A percentile compares a stretch with the other conserved stretches of the same genome.
Evolutionary conservation across 2,113 vertebrate genomes (phyloP).

Genomic region (Pituophis catenifer): DNA sequence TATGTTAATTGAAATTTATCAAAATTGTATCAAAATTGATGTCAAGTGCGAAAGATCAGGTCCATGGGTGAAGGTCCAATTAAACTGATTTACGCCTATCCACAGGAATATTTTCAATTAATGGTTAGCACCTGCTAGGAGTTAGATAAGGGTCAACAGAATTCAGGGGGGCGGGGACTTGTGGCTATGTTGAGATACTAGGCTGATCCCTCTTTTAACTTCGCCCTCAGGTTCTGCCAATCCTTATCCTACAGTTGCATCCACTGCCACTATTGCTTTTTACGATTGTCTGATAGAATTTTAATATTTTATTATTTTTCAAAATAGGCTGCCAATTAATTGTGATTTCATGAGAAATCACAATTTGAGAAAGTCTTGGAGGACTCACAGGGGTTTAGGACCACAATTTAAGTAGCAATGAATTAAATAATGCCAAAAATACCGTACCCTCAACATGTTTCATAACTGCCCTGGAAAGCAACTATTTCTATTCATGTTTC

Average conservation of each 20-base stretch:
- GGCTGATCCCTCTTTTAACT: no score
- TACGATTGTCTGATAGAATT: neutral
- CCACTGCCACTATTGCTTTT: neutral
- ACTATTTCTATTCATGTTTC: neutral
- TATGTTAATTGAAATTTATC: neutral
- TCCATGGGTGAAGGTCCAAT: neutral
- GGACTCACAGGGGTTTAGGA: neutral
- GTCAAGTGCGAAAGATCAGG: neutral
- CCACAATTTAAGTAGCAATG: neutral
- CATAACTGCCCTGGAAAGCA: neutral
- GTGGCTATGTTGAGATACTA: neutral
- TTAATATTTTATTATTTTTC: neutral
- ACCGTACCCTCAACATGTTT: neutral
- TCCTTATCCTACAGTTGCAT: neutral
- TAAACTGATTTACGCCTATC: neutral
- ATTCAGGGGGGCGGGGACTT: neutral
- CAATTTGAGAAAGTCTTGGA: neutral
- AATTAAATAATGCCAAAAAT: neutral
- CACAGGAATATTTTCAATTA: neutral
- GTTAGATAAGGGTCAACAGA: neutral
- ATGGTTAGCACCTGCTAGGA: neutral
- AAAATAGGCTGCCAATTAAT: neutral
- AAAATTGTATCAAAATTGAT: neutral
- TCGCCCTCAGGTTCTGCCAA: no score
- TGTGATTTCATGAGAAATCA: neutral